A percentile compares a stretch with the other conserved stretches of the same genome.
These are phyloP conservation scores for Cantharis lateralis DNA, from an alignment of 2,888 invertebrate genomes.

Conservation along the genomic window DNA sequence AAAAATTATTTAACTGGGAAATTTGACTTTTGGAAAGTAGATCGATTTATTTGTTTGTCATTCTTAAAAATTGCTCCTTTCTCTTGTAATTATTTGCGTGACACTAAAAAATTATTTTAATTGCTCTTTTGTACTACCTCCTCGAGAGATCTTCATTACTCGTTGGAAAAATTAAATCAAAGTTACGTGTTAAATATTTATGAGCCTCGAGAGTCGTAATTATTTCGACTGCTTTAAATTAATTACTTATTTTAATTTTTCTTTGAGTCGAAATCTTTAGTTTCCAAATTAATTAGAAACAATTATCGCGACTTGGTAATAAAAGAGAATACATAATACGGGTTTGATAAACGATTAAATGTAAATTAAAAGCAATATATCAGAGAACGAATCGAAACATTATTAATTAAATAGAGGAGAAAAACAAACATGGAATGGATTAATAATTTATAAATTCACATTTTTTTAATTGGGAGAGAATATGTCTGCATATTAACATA, in stretches of 20 bases:
- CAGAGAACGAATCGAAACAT: slow-evolving; percentile 8
- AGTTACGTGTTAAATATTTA: not conserved
- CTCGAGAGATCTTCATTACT: not conserved
- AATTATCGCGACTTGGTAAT: not conserved
- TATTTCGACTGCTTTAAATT: not conserved
- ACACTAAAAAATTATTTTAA: not conserved
- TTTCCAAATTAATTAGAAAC: not conserved
- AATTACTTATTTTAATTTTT: not conserved
- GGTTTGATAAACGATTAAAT: not conserved
- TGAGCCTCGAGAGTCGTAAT: not conserved
- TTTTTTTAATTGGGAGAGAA: slow-evolving; percentile 22
- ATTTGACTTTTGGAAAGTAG: not conserved
- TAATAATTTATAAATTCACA: slow-evolving; percentile 23
- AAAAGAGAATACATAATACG: not conserved
- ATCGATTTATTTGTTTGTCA: not conserved
- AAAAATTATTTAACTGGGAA: not conserved
- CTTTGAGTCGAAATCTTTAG: not conserved
- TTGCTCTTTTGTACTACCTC: not conserved
- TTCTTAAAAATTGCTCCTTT: not conserved
- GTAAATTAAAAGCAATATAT: slow-evolving; percentile 1
- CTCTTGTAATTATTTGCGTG: not conserved
- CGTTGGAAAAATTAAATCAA: not conserved
- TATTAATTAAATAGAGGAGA: slow-evolving; percentile 17
- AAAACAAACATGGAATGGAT: slow-evolving; percentile 13
- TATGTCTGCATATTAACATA: slow-evolving; percentile 33